These are phyloP conservation scores for Piezodorus guildinii DNA, from an alignment of 1,140 invertebrate species.

Conservation along the genomic window DNA sequence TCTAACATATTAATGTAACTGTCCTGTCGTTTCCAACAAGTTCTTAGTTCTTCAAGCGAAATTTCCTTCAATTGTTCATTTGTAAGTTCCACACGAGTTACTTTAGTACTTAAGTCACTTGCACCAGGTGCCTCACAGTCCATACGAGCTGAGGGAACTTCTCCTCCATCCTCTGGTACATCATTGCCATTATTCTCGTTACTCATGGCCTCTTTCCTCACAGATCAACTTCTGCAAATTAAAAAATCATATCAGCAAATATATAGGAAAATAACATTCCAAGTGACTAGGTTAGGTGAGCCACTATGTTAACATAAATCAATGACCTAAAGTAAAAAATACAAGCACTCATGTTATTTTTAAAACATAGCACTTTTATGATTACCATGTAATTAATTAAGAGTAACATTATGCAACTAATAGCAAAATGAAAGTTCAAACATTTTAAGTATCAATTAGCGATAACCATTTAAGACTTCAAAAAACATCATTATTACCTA, in stretches of 20 bases:
- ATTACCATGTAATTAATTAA: neutral
- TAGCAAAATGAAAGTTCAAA: neutral
- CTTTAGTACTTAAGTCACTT: conserved; percentile 1
- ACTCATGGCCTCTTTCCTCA: conserved; percentile 11
- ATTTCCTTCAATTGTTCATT: conserved; percentile 22
- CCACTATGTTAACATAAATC: neutral
- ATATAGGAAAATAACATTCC: too few relatives aligned
- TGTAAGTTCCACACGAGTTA: conserved; percentile 17
- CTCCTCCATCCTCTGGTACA: conserved; percentile 11
- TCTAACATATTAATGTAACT: conserved; percentile 24
- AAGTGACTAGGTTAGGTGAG: neutral
- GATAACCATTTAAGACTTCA: neutral
- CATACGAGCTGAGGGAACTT: neutral
- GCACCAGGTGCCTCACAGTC: neutral
- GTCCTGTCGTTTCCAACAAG: conserved; percentile 26
- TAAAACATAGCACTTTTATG: neutral
- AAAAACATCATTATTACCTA: conserved; percentile 5
- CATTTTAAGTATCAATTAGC: neutral
- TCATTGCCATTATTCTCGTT: conserved; percentile 13
- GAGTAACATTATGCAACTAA: neutral
- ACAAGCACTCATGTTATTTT: neutral
- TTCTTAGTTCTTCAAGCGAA: conserved; percentile 20
- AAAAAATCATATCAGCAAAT: too few relatives aligned
- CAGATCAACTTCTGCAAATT: neutral
- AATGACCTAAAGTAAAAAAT: neutral